These are phyloP conservation scores for Meghimatium bilineatum DNA, from an alignment of 2,888 invertebrate species.

Conservation along the genomic window DNA sequence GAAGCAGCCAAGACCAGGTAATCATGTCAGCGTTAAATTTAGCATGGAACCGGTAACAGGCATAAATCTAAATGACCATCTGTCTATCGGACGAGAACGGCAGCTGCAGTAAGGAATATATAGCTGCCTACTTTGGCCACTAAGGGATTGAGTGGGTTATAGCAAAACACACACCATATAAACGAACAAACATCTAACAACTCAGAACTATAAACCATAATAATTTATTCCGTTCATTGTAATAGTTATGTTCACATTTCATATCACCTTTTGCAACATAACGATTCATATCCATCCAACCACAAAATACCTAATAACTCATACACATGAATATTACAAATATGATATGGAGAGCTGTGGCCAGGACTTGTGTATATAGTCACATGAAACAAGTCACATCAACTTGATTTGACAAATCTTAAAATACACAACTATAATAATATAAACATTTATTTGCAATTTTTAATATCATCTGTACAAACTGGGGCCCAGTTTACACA, in stretches of 20 bases:
- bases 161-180: too few relatives aligned
- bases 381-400: slow-evolving; percentile 1
- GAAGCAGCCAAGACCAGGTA: too few relatives aligned
- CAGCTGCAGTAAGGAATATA: too few relatives aligned
- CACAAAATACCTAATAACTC: neutral
- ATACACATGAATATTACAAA: neutral
- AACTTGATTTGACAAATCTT: neutral
- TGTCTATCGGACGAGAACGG: too few relatives aligned
- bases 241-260: slow-evolving; percentile 23
- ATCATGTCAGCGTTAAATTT: too few relatives aligned
- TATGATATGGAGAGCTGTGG: neutral
- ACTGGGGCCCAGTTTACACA: too few relatives aligned
- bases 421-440: neutral
- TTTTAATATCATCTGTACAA: slow-evolving; percentile 10
- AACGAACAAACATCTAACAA: too few relatives aligned
- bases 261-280: slow-evolving; percentile 27
- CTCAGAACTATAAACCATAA: neutral
- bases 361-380: neutral
- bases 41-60: too few relatives aligned
- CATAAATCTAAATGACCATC: too few relatives aligned
- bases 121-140: too few relatives aligned
- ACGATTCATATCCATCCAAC: neutral
- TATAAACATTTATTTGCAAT: neutral
- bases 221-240: slow-evolving; percentile 37
- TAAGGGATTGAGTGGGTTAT: too few relatives aligned